Base-by-base conservation (phyloP, 2,888 invertebrate genomes). In the Drosophila leonis region DNA sequence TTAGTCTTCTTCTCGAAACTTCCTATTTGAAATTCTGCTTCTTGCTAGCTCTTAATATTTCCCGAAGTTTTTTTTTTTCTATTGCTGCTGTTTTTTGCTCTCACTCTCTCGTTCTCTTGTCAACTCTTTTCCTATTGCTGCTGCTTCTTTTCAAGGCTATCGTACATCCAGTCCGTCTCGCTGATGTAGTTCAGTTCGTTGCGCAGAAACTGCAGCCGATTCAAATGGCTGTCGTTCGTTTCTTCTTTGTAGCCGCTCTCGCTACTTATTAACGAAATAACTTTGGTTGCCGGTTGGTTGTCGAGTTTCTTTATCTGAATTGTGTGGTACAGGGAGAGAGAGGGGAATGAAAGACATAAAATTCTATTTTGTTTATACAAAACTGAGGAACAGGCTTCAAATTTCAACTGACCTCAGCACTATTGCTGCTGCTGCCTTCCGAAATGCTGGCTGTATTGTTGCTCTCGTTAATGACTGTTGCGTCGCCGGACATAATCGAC, bases 81-180 rank as follows among this genome's bases (percentile, higher is more conserved):
- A 29, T 29, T 24, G 24, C 24, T n/a, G 7, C 9, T 39, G n/a
- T 24, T 7, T 2, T 13, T 2, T 7, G 2, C 13, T 18, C 0
- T 6, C n/a, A 20, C 2, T 6, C 44, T 44, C 20, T 6, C 12
- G n/a, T n/a, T 20, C 6, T 12, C 15, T 27, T 12, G 12, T 4
- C 13, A 27, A 39, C 8, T n/a, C 2, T 2, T 39, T 15, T 29
- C 4, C 4, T 24, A 4, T 8, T 44, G 15, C 3, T 27, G 24
- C 8, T 24, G 7, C 15, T 90, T 92, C 62, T 95, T 96, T 75
- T 96, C 96, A 82, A 95, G 94, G 44, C 94, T 93, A 59, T 96
- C 95, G 93, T 96, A 97, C 92, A 96, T 95, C 97, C 97, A 97
- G 90, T 96, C 96, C 0, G 97, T 97, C 61, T 95, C 95, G 90